Percentiles rank a stretch among this genome's conserved stretches.
Evolutionary conservation across 2,797 vertebrate genomes (phyloP).

Genomic region (Rhabdomys pumilio): DNA sequence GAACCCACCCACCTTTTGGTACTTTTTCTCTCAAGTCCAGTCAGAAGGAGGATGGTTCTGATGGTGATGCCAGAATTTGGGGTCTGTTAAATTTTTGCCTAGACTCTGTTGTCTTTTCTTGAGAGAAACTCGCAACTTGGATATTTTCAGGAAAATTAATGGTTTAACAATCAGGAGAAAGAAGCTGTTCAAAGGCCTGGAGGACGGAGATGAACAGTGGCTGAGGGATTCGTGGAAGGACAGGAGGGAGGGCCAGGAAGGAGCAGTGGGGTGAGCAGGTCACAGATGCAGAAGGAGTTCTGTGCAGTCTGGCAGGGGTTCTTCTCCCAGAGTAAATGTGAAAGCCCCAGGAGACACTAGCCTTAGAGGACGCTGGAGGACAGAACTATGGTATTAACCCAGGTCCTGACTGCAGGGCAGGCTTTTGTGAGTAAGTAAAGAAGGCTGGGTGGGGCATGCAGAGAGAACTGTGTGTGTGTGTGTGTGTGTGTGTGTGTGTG

Average conservation of each 20-base stretch:
- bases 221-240: neutral
- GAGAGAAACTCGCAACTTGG: neutral
- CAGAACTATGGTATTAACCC: neutral
- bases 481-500: neutral
- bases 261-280: rapidly evolving
- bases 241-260: neutral
- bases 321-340: no score
- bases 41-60: neutral
- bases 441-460: neutral
- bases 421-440: neutral
- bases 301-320: neutral
- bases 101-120: neutral
- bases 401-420: neutral
- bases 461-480: neutral
- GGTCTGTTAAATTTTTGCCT: neutral
- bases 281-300: neutral
- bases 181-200: neutral
- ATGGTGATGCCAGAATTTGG: neutral
- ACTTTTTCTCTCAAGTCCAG: neutral
- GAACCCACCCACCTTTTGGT: neutral
- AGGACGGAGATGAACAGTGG: neutral
- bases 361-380: neutral
- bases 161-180: neutral
- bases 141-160: neutral
- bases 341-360: neutral